Evolutionary conservation across 2,797 vertebrate species (phyloP).

Genomic region (Garrulus glandarius): DNA sequence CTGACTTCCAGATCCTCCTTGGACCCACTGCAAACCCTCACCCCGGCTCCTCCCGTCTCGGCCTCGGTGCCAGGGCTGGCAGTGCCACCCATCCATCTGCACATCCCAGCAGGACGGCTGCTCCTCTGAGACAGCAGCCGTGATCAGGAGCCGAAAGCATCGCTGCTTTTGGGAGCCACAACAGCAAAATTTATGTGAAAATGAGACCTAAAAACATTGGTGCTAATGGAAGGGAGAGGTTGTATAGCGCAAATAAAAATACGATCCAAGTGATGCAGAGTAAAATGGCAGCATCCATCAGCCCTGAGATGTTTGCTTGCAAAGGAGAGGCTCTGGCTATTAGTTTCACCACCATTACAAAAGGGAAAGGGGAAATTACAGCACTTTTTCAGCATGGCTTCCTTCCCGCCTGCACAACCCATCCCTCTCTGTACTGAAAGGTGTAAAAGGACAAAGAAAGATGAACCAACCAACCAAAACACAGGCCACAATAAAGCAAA

Average conservation of each 20-base stretch:
- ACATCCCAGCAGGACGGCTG: neutral
- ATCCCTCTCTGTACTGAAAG: neutral
- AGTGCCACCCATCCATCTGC: neutral
- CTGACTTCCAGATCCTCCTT: neutral
- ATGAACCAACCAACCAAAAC: neutral
- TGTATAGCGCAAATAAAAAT: neutral
- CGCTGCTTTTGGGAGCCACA: neutral
- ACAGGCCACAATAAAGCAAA: neutral
- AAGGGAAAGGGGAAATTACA: neutral
- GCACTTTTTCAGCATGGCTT: neutral
- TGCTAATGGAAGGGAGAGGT: constrained; percentile 11
- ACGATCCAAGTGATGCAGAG: neutral
- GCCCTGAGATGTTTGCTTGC: neutral
- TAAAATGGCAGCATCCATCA: neutral
- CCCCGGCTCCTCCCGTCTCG: fast-evolving
- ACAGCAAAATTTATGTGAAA: neutral
- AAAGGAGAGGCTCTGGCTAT: neutral
- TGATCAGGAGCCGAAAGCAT: neutral
- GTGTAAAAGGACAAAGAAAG: neutral
- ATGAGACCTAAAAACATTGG: neutral
- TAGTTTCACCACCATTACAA: neutral
- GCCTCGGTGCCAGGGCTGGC: neutral
- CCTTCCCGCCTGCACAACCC: neutral
- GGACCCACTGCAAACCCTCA: neutral
- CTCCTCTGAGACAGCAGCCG: neutral